These are phyloP conservation scores for Pomacea canaliculata DNA, from an alignment of 2,888 invertebrate genomes.

Conservation along the genomic window DNA sequence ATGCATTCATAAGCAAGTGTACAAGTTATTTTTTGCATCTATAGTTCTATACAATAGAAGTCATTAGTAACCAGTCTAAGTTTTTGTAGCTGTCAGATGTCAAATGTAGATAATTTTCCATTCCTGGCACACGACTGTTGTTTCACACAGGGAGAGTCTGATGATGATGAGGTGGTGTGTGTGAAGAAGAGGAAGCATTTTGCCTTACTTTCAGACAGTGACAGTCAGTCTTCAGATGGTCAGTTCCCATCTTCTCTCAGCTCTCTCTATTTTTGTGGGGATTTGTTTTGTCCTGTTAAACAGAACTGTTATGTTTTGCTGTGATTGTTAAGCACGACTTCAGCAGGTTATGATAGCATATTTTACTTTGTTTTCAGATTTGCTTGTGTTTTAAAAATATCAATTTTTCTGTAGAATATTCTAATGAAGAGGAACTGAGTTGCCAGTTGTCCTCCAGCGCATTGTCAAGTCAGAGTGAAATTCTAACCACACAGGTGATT, in stretches of 20 bases:
- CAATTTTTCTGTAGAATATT: slow-evolving; percentile 6
- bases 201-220: slow-evolving; percentile 40
- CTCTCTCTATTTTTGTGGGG: not conserved
- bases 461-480: slow-evolving; percentile 57
- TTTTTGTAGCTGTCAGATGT: too few species aligned
- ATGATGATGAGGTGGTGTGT: slow-evolving; percentile 25
- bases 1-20: not conserved
- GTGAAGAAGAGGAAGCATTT: slow-evolving; percentile 29
- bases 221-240: slow-evolving; percentile 27
- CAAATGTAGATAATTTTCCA: too few species aligned
- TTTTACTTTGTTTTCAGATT: too few species aligned
- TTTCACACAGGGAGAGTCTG: slow-evolving; percentile 22
- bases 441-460: slow-evolving; percentile 48
- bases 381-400: too few species aligned
- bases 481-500: slow-evolving; percentile 52
- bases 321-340: not conserved
- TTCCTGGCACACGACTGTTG: too few species aligned
- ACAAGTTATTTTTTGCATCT: not conserved
- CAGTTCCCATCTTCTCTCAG: not conserved
- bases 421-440: slow-evolving; percentile 33
- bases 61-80: too few species aligned
- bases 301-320: not conserved
- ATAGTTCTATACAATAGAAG: not conserved
- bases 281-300: too few species aligned
- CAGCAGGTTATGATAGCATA: not conserved